A percentile compares a stretch with the other conserved stretches of the same genome.
These are phyloP conservation scores for Remorina albescens DNA, from an alignment of 2,797 vertebrate genomes.

Conservation along the genomic window DNA sequence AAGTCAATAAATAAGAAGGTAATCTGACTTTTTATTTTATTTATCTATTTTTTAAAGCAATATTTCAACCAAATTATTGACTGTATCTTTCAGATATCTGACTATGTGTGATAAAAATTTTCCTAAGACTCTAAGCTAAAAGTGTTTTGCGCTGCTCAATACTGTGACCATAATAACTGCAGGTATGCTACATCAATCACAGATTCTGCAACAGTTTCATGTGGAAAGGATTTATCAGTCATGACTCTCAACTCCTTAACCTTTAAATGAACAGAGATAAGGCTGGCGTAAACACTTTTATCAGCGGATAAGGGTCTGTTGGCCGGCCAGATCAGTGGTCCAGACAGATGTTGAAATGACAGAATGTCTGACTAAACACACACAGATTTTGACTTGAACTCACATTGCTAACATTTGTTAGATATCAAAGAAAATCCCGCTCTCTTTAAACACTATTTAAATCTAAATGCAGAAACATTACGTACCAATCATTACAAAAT, in stretches of 20 bases:
- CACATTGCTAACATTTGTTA: slow-evolving; percentile 7
- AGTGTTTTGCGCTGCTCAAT: slow-evolving; percentile 6
- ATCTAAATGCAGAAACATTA: slow-evolving; percentile 11
- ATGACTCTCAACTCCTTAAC: slow-evolving; percentile 63
- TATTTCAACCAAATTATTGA: slow-evolving; percentile 19
- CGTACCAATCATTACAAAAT: slow-evolving; percentile 15
- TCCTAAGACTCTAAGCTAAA: slow-evolving; percentile 20
- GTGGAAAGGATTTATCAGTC: slow-evolving; percentile 62
- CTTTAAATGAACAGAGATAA: slow-evolving; percentile 71
- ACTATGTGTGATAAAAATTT: slow-evolving; percentile 38
- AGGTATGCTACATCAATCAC: slow-evolving; percentile 37
- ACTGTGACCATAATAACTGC: slow-evolving; percentile 23
- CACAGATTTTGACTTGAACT: slow-evolving; percentile 44
- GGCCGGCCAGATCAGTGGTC: slow-evolving; percentile 52
- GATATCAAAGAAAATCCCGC: slow-evolving; percentile 34
- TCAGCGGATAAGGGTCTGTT: slow-evolving; percentile 63
- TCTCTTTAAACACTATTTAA: slow-evolving; percentile 20
- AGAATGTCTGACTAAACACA: slow-evolving; percentile 39
- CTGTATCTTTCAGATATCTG: slow-evolving; percentile 34
- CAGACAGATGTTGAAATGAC: slow-evolving; percentile 64
- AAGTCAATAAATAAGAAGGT: too few species aligned
- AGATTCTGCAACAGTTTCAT: slow-evolving; percentile 47
- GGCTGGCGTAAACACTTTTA: slow-evolving; percentile 67
- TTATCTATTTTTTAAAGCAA: neutral
- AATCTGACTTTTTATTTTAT: neutral